These are phyloP conservation scores for Arctopsyche grandis DNA, from an alignment of 1,140 invertebrate genomes.

Conservation along the genomic window DNA sequence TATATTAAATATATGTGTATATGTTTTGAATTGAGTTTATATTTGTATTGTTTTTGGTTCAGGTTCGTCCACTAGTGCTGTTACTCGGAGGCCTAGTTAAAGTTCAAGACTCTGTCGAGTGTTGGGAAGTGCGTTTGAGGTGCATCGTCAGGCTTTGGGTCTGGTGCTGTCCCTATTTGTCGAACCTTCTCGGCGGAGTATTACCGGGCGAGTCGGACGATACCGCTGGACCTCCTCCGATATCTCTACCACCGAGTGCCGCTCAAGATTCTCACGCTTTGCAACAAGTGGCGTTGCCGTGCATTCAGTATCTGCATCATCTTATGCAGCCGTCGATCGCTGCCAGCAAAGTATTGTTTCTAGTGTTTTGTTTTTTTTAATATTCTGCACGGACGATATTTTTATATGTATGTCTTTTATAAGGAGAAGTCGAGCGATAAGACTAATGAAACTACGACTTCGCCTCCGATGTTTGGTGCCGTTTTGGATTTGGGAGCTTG, in stretches of 20 bases:
- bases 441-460: constrained; percentile 24
- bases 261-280: constrained; percentile 58
- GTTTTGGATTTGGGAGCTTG: constrained; percentile 62
- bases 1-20: neutral
- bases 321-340: constrained; percentile 59
- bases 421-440: constrained; percentile 33
- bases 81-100: constrained; percentile 87
- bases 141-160: constrained; percentile 79
- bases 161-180: constrained; percentile 66
- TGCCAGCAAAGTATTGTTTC: neutral
- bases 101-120: constrained; percentile 85
- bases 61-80: constrained; percentile 82
- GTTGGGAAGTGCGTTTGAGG: constrained; percentile 93
- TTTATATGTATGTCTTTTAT: neutral
- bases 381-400: neutral
- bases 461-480: constrained; percentile 56
- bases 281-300: constrained; percentile 65
- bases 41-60: constrained; percentile 57
- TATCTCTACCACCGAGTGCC: constrained; percentile 27
- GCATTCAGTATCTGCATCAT: constrained; percentile 65
- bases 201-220: constrained; percentile 55
- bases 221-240: constrained; percentile 27
- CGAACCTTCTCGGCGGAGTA: constrained; percentile 61
- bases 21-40: neutral
- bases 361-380: neutral